Evolutionary conservation across 1,140 invertebrate species (phyloP).

Genomic region (Bathynomus jamesi): DNA sequence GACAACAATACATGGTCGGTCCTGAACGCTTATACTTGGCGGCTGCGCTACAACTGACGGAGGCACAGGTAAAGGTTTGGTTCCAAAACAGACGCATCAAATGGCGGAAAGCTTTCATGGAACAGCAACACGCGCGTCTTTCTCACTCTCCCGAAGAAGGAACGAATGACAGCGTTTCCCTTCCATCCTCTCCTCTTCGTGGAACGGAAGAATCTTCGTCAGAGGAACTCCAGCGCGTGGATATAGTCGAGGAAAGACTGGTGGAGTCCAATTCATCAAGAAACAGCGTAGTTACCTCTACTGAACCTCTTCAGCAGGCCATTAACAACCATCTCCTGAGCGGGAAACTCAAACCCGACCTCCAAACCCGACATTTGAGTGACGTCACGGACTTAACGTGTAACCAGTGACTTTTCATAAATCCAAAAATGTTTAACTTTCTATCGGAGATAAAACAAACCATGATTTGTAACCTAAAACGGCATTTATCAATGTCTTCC

Average conservation of each 20-base stretch:
- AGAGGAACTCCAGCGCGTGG: not conserved
- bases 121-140: constrained; percentile 31
- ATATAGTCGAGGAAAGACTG: not conserved
- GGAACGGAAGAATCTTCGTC: not conserved
- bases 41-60: constrained; percentile 84
- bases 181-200: not conserved
- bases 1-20: constrained; percentile 95
- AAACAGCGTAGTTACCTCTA: not conserved
- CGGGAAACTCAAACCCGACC: not conserved
- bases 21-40: constrained; percentile 95
- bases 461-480: too few species aligned
- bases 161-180: not conserved
- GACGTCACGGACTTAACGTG: constrained; percentile 75
- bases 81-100: constrained; percentile 96
- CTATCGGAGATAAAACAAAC: too few species aligned
- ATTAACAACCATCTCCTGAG: not conserved
- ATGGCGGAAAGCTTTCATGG: constrained; percentile 94
- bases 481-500: too few species aligned
- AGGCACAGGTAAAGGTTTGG: constrained; percentile 96
- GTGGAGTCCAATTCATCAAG: not conserved
- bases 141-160: not conserved
- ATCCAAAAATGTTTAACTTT: too few species aligned
- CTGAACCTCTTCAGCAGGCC: not conserved
- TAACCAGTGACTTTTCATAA: constrained; percentile 71
- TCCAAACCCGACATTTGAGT: not conserved